Evolutionary conservation across 2,888 invertebrate genomes (phyloP).

Genomic region (Cephalotes varians): DNA sequence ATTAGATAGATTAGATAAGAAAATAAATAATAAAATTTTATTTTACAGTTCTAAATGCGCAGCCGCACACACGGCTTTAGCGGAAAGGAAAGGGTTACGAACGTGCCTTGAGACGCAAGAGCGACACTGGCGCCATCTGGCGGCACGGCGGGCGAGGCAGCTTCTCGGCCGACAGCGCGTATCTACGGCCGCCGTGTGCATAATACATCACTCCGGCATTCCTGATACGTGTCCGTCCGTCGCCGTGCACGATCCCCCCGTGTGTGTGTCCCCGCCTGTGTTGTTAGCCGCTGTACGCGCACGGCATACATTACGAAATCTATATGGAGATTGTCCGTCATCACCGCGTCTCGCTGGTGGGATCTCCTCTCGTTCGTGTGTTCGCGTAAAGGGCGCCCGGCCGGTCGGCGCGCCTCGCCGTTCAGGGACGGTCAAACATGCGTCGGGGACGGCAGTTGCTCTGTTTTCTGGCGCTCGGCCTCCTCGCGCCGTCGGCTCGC

Average conservation of each 20-base stretch:
- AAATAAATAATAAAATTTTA: too few relatives aligned
- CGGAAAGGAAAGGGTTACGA: neutral
- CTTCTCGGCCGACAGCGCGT: conserved; percentile 60
- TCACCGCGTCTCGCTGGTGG: conserved; percentile 68
- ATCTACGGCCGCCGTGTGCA: conserved; percentile 58
- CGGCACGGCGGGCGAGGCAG: conserved; percentile 61
- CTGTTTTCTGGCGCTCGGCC: conserved; percentile 78
- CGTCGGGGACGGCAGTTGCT: conserved; percentile 73
- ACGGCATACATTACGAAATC: conserved; percentile 64
- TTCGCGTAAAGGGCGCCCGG: conserved; percentile 73
- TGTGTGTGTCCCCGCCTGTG: conserved; percentile 11
- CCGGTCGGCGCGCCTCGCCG: conserved; percentile 69
- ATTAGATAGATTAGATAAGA: too few relatives aligned
- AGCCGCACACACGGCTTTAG: too few relatives aligned
- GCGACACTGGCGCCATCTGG: conserved; percentile 74
- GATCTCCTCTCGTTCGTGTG: conserved; percentile 62
- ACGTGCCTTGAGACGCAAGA: neutral
- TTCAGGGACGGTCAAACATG: conserved; percentile 68
- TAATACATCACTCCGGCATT: conserved; percentile 60
- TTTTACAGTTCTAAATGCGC: too few relatives aligned
- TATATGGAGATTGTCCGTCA: conserved; percentile 74
- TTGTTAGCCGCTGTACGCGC: conserved; percentile 58
- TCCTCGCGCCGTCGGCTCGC: conserved; percentile 73
- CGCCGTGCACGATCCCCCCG: conserved; percentile 52
- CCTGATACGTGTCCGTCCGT: conserved; percentile 72